Conservation (phyloP, 2,888 invertebrate species). For the Charanyca ferruginea region DNA sequence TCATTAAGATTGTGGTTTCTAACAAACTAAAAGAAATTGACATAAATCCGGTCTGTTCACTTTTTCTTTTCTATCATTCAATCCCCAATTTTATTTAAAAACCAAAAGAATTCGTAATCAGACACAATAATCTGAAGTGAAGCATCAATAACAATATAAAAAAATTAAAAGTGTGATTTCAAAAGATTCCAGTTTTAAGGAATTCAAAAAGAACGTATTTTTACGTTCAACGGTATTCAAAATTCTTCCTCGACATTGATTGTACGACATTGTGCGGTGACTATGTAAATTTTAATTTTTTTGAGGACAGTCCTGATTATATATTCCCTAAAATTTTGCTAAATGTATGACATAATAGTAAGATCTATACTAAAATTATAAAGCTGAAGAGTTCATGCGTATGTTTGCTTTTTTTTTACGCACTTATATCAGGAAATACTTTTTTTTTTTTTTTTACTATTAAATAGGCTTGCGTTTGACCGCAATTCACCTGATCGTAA, state of each 20-base stretch:
- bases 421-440: too few species aligned
- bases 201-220: slow-evolving; percentile 44
- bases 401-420: too few species aligned
- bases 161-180: slow-evolving; percentile 25
- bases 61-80: neutral
- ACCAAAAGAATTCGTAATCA: slow-evolving; percentile 14
- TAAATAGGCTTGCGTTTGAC: too few species aligned
- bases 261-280: slow-evolving; percentile 34
- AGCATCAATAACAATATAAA: slow-evolving; percentile 16
- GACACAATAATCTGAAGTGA: slow-evolving; percentile 3
- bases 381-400: too few species aligned
- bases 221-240: slow-evolving; percentile 45
- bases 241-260: slow-evolving; percentile 39
- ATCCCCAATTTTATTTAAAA: slow-evolving; percentile 11
- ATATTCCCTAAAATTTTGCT: too few species aligned
- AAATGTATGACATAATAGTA: too few species aligned
- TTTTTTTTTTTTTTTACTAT: too few species aligned
- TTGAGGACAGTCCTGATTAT: slow-evolving; percentile 16
- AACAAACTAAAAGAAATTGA: neutral
- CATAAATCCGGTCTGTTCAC: neutral
- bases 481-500: too few species aligned
- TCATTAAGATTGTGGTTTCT: neutral
- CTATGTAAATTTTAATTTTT: slow-evolving; percentile 4
- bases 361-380: too few species aligned
- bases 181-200: slow-evolving; percentile 55